Percentiles rank a stretch among this genome's conserved stretches.
Evolutionary conservation across 2,888 invertebrate species (phyloP).

Genomic region (Drosophila fulvimacula): DNA sequence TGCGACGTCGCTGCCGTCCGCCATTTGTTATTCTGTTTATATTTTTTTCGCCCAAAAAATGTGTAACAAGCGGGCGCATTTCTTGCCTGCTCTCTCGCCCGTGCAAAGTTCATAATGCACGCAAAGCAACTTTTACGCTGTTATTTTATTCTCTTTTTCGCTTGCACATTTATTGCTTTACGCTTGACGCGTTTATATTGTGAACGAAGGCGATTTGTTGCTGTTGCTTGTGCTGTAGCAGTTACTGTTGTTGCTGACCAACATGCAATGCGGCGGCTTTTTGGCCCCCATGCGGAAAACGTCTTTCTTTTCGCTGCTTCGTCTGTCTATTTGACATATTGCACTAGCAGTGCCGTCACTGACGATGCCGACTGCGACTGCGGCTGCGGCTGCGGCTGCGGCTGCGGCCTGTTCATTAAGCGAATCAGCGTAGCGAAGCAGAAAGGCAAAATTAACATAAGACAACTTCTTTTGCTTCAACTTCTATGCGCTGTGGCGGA

Average conservation of each 20-base stretch:
- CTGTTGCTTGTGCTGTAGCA: slow-evolving; percentile 4
- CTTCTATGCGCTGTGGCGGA: slow-evolving; percentile 67
- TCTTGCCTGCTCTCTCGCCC: slow-evolving; percentile 65
- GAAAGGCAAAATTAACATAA: slow-evolving; percentile 78
- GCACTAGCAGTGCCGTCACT: slow-evolving; percentile 58
- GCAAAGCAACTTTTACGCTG: slow-evolving; percentile 52
- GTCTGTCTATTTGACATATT: slow-evolving; percentile 75
- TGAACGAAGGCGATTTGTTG: slow-evolving; percentile 40
- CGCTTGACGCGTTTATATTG: slow-evolving; percentile 76
- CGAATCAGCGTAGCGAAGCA: slow-evolving; percentile 80
- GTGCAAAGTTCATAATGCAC: slow-evolving; percentile 78
- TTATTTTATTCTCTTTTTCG: slow-evolving; percentile 29
- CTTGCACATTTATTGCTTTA: slow-evolving; percentile 79
- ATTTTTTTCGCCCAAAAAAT: slow-evolving; percentile 42
- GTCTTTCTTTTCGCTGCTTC: slow-evolving; percentile 35
- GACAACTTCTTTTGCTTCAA: slow-evolving; percentile 72
- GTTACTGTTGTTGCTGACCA: slow-evolving; percentile 50
- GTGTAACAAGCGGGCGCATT: slow-evolving; percentile 58
- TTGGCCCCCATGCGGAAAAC: slow-evolving; percentile 59
- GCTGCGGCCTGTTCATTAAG: slow-evolving; percentile 69
- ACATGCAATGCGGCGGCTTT: slow-evolving; percentile 50
- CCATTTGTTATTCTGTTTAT: slow-evolving; percentile 26
- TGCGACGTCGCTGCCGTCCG: slow-evolving; percentile 27
- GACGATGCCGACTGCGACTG: slow-evolving; percentile 13
- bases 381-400: neutral